Base-by-base conservation (phyloP, 1,140 invertebrate species). In the Cotesia chilonis region DNA sequence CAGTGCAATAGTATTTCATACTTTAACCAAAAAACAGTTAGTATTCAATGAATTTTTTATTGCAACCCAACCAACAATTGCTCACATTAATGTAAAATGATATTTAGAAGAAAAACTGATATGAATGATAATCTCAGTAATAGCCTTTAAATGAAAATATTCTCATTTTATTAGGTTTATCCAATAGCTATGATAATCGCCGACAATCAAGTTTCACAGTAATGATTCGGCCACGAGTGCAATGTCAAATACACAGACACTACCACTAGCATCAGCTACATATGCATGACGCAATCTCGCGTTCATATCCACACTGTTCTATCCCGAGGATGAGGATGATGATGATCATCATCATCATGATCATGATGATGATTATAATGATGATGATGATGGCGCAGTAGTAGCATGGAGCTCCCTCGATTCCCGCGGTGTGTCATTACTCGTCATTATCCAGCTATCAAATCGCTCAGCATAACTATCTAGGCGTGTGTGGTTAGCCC, bases 381-480 rank as follows among this genome's bases (percentile, higher is more conserved):
- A 51, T 28, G 57, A n/a, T 28, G 60, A 14, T 65, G 20, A 14
- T 12, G 14, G 51, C 7, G 51, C 12, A 54, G 74, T 64, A 60
- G 10, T 37, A 36, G 51, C 12, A 54, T 14, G 36, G 14, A 47
- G 63, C 38, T 68, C 51, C 51, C 54, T 74, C 64, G 65, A 51
- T 70, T 59, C 20, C 79, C 78, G 77, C 78, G 77, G 76, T 78
- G 79, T 81, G 80, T 86, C 83, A 85, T 85, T 85, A 86, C 82
- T 86, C 83, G 83, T 85, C 84, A 86, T 86, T 86, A 85, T 84
- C 82, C 83, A 82, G 78, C 79, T 83, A 83, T 84, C 83, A 81
- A 85, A 84, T 84, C 81, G 83, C 77, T 83, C 81, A 82, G 79
- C 79, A 80, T 85, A 84, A 83, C 82, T 83, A 85, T 82, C 80